A percentile compares a stretch with the other conserved stretches of the same genome.
phyloP scores from a whole-genome alignment of 2,888 invertebrate species.

The Peribatodes rhomboidaria region DNA sequence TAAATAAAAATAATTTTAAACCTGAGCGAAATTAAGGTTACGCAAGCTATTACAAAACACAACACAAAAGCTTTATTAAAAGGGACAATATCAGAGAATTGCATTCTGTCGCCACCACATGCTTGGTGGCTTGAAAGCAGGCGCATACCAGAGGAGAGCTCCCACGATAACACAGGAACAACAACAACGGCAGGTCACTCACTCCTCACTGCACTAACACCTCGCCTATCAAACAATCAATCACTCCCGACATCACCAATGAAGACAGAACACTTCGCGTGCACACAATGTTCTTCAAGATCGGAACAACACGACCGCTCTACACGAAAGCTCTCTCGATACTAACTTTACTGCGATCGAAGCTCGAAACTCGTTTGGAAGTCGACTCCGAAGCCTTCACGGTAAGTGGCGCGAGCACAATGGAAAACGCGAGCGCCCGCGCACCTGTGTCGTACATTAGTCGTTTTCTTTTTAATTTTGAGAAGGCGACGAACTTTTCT shows the following conservation, averaged over 20 bases:
- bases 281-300: constrained; percentile 35
- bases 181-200: constrained; percentile 58
- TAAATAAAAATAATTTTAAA: neutral
- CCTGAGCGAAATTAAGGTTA: neutral
- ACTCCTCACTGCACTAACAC: constrained; percentile 60
- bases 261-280: constrained; percentile 37
- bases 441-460: constrained; percentile 74
- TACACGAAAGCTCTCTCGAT: constrained; percentile 55
- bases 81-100: constrained; percentile 50
- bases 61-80: constrained; percentile 7
- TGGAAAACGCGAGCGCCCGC: constrained; percentile 75
- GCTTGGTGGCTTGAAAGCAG: constrained; percentile 57
- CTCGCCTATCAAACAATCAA: constrained; percentile 59
- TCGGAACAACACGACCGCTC: constrained; percentile 46
- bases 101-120: constrained; percentile 42
- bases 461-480: constrained; percentile 68
- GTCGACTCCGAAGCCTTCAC: constrained; percentile 48
- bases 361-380: constrained; percentile 64
- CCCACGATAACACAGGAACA: constrained; percentile 63
- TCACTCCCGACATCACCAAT: constrained; percentile 56
- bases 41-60: neutral
- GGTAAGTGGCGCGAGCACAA: constrained; percentile 68
- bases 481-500: constrained; percentile 75
- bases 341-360: constrained; percentile 54
- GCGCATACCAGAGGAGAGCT: constrained; percentile 71